Evolutionary conservation across 2,888 invertebrate genomes (phyloP), one percentile per base, ranked within the genome.

Genomic region (Apomyelois bistriatella): DNA sequence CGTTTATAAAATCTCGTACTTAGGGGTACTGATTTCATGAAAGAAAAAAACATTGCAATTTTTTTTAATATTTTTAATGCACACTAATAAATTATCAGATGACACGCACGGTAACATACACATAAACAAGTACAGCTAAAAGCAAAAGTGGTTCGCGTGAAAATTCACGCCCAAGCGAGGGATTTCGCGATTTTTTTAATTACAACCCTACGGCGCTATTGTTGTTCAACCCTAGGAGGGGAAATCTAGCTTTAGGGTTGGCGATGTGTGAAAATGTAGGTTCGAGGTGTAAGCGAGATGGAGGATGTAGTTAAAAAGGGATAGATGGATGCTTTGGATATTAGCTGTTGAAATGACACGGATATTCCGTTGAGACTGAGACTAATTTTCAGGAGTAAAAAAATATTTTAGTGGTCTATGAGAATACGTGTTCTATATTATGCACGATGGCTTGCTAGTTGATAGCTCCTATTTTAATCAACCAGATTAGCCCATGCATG

Each of bases 191-290:
- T 77, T 82, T 85, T 85, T 83, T 88, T 86, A 87, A 87, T 87
- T 85, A 87, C 83, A 72, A 76, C 85, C 85, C 85, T 76, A 78
- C 75, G 70, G 83, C 68, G 81, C 84, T 76, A 85, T 88, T 88
- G 88, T 88, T 71, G 72, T 70, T 66, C 74, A 68, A 65, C 80
- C 78, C 82, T 82, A 78, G 70, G 67, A 76, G 78, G 79, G 79
- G 74, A 42, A n/a, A 73, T 75, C 80, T 78, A 79, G 72, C 48
- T 52, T 58, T 76, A 80, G 80, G 86, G 86, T 35, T 84, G 84
- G 30, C 40, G 41, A 40, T 15, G 10, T 16, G 10, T 48, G 16
- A 16, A 36, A 35, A 32, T 46, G 30, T 16, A 32, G 46, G 28
- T 41, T 43, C 13, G 15, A 13, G 9, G 15, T 32, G 32, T 10